Evolutionary conservation across 2,113 vertebrate species (phyloP), one percentile per base, ranked within the genome.

Genomic region (Gila orcuttii): DNA sequence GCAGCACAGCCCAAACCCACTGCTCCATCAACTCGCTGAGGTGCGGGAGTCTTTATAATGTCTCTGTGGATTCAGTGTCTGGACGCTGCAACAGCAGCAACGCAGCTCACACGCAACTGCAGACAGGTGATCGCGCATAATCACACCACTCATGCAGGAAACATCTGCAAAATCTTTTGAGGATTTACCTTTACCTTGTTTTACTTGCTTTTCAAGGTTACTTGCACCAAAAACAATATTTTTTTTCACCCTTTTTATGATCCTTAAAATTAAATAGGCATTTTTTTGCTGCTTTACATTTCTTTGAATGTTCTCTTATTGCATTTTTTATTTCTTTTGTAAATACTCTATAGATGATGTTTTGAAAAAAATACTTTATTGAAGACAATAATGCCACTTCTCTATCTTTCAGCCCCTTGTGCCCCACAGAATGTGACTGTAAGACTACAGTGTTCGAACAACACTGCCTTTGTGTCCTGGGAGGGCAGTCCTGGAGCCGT

Each of bases 81-180:
- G 82, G 87, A 36, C 88, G 86, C 36, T 96, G 95, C 87, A 94
- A 92, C 89, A 95, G 94, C 92, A 94, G 89, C 19, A 21, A 82
- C 33, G 83, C 92, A 2, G 91, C 87, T 6, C 25, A 45, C 13
- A 82, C 87, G 1, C 77, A 91, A 60, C 87, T 94, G 83, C 83
- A 91, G 82, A 94, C 94, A 12, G 94, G 95, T 64, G 17, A 59
- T 21, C 21, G 21, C 0, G 3, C 17, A 71, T 25, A 52, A 36
- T 45, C 23, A 60, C 31, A 31, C 2, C 9, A 3, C 17, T 73
- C 33, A 45, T 3, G 52, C 45, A 79, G n/a, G 11, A 23, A 23
- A n/a, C 8, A 60, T 60, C 1, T 25, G 60, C n/a, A 62, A 15
- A 25, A 39, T 57, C 6, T 23, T 57, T 6, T 57, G 55, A 57